phyloP scores from a whole-genome alignment of 1,140 invertebrate genomes.

The Platorchestia sp. region DNA sequence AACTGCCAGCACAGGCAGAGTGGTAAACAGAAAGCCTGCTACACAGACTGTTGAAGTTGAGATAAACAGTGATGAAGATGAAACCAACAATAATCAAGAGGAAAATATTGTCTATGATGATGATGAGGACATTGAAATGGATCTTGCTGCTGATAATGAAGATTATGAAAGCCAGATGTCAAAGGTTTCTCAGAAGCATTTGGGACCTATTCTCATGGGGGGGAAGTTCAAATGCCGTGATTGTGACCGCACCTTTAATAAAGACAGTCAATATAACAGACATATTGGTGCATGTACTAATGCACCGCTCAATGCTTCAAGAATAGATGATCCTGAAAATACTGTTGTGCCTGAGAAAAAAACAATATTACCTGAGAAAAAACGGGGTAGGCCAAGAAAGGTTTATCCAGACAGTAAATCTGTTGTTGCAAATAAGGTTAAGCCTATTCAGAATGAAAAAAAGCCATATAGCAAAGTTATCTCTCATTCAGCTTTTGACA shows the following conservation, averaged over 20 bases:
- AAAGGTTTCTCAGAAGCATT: slow-evolving; percentile 54
- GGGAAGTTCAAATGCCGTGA: slow-evolving; percentile 58
- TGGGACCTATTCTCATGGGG: slow-evolving; percentile 56
- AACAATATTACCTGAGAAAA: slow-evolving; percentile 22
- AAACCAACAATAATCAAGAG: slow-evolving; percentile 31
- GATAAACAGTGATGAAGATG: slow-evolving; percentile 57
- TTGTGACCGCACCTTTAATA: slow-evolving; percentile 57
- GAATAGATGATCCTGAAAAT: slow-evolving; percentile 48
- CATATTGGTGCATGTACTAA: slow-evolving; percentile 58
- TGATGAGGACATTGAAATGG: slow-evolving; percentile 56
- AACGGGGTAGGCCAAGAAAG: slow-evolving; percentile 50
- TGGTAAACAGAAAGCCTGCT: slow-evolving; percentile 44
- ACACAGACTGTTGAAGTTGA: slow-evolving; percentile 39
- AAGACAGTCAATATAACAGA: slow-evolving; percentile 59
- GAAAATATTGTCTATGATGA: slow-evolving; percentile 43
- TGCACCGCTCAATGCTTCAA: slow-evolving; percentile 57
- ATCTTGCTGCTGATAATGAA: slow-evolving; percentile 57
- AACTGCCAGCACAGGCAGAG: not conserved
- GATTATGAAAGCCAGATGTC: slow-evolving; percentile 56
- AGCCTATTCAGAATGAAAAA: slow-evolving; percentile 21
- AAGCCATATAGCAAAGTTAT: slow-evolving; percentile 14
- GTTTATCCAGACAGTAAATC: not conserved
- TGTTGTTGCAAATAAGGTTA: slow-evolving; percentile 48
- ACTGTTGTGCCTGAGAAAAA: slow-evolving; percentile 24
- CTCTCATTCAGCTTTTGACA: slow-evolving; percentile 3